Conservation (phyloP, 2,888 invertebrate genomes). For the Drosophila aldrichi region DNA sequence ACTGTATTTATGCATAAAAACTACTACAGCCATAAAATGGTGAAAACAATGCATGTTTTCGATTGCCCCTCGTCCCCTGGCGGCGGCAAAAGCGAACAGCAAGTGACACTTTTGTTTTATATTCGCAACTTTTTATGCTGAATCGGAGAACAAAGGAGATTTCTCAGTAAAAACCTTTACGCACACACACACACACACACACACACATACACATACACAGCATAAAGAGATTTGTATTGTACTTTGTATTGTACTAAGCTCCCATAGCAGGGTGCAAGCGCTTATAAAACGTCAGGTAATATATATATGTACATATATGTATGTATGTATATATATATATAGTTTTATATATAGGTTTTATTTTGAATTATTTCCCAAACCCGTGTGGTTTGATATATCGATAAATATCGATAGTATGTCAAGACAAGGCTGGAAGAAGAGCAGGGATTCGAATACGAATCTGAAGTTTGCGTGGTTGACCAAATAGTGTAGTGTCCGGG, state of each 20-base stretch:
- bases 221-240: conserved; percentile 34
- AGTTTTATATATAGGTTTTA: too few relatives aligned
- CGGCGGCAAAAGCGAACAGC: conserved; percentile 44
- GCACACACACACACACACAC: conserved; percentile 28
- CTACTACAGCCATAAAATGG: conserved; percentile 22
- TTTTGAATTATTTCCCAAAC: too few relatives aligned
- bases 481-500: too few relatives aligned
- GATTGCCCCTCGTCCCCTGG: conserved; percentile 26
- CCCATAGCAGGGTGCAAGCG: background rate
- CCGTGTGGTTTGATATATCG: too few relatives aligned
- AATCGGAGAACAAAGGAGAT: conserved; percentile 73
- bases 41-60: conserved; percentile 68
- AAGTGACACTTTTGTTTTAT: conserved; percentile 83
- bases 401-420: too few relatives aligned
- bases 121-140: conserved; percentile 77
- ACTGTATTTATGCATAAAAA: conserved; percentile 29
- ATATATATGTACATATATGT: background rate
- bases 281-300: background rate
- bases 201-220: conserved; percentile 18
- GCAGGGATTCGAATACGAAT: too few relatives aligned
- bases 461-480: background rate
- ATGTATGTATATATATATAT: background rate
- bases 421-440: too few relatives aligned
- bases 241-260: conserved; percentile 27
- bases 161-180: conserved; percentile 69